Evolutionary conservation across 2,113 vertebrate species (phyloP).

Genomic region (Planiliza haematocheilus): DNA sequence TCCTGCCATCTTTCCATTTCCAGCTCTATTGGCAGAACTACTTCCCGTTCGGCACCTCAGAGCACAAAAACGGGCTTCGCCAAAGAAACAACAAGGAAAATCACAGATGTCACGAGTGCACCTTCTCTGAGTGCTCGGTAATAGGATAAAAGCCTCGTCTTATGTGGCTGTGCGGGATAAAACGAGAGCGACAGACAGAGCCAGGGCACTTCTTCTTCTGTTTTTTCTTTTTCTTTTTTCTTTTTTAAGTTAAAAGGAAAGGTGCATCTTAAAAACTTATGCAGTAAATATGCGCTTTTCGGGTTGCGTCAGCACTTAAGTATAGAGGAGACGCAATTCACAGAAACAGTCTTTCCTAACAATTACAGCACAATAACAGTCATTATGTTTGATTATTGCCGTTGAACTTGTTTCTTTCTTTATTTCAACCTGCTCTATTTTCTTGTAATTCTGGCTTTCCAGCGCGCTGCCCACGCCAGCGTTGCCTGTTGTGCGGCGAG

Average conservation of each 20-base stretch:
- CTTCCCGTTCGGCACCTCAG: not conserved
- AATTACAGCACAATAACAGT: constrained; percentile 24
- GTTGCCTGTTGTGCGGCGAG: constrained; percentile 25
- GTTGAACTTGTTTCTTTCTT: constrained; percentile 1
- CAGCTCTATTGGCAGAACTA: constrained; percentile 1
- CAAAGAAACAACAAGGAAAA: constrained; percentile 31
- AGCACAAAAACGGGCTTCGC: constrained; percentile 6
- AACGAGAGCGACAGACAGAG: constrained; percentile 3
- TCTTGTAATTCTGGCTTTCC: not conserved
- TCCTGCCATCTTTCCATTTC: not conserved
- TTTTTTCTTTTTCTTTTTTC: too few species aligned
- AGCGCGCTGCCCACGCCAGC: constrained; percentile 1
- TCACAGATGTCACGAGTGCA: constrained; percentile 29
- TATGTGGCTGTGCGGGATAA: constrained; percentile 7
- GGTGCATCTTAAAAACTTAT: not conserved
- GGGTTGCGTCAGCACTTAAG: not conserved
- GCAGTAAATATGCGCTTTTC: constrained; percentile 2
- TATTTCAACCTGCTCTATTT: constrained; percentile 20
- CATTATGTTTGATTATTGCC: constrained; percentile 13
- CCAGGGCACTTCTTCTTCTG: not conserved
- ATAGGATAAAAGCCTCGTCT: constrained; percentile 64
- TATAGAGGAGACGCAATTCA: not conserved
- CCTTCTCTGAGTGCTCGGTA: constrained; percentile 49
- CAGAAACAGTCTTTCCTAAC: constrained; percentile 3
- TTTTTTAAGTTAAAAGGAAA: constrained; percentile 28